Percentiles rank a stretch among this genome's conserved stretches.
phyloP scores from a whole-genome alignment of 2,888 invertebrate genomes.

The Digitonthophagus gazella region DNA sequence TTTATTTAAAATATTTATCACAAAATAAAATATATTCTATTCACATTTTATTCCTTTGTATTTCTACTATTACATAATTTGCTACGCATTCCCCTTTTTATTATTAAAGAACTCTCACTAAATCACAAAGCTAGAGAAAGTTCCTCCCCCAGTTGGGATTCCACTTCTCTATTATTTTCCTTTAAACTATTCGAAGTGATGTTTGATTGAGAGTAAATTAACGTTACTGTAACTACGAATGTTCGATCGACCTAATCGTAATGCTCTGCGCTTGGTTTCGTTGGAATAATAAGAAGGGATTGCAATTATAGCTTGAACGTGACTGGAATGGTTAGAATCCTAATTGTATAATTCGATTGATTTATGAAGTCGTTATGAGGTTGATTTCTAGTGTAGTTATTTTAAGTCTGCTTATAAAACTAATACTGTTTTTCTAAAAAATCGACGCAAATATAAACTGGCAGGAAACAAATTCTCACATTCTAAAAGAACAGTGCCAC shows the following conservation, averaged over 20 bases:
- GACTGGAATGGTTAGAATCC: not conserved
- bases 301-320: not conserved
- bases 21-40: no score
- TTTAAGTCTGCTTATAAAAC: no score
- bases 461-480: not conserved
- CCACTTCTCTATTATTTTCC: not conserved
- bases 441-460: not conserved
- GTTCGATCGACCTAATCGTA: not conserved
- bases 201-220: not conserved
- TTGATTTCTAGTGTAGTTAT: not conserved
- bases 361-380: not conserved
- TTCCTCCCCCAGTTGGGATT: not conserved
- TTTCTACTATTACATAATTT: no score
- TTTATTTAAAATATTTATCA: no score
- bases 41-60: no score
- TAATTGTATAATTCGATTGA: not conserved
- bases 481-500: not conserved
- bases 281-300: not conserved
- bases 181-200: not conserved
- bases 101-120: not conserved
- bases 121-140: not conserved
- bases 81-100: no score
- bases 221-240: not conserved
- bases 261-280: not conserved
- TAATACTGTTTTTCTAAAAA: no score